phyloP scores from a whole-genome alignment of 2,888 invertebrate species.

The Ophion ellenae region DNA sequence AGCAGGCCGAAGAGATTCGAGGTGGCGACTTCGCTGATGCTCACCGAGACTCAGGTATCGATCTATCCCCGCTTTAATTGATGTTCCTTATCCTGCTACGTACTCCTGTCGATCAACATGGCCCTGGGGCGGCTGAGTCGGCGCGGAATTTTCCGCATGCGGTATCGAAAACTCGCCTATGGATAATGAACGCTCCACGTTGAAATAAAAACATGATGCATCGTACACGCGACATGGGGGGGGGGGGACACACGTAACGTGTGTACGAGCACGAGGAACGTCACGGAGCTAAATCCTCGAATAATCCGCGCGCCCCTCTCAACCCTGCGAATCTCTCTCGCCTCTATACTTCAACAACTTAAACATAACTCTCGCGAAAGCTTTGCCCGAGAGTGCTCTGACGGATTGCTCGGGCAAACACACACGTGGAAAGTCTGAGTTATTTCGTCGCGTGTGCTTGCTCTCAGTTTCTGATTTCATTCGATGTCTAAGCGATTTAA shows the following conservation, averaged over 20 bases:
- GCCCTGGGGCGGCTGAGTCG: background rate
- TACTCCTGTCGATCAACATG: background rate
- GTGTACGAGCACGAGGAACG: constrained; percentile 10
- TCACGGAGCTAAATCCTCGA: constrained; percentile 75
- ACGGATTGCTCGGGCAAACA: constrained; percentile 82
- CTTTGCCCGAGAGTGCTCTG: constrained; percentile 78
- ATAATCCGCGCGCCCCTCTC: constrained; percentile 73
- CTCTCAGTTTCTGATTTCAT: constrained; percentile 82
- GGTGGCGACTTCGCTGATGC: constrained; percentile 98
- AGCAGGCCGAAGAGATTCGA: constrained; percentile 99
- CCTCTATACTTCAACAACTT: constrained; percentile 79
- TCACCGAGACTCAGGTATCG: constrained; percentile 98
- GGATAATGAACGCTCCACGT: too few species aligned
- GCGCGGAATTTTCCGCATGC: too few species aligned
- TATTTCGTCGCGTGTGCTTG: constrained; percentile 69
- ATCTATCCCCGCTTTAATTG: background rate
- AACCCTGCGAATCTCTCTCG: constrained; percentile 72
- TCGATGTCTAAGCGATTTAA: constrained; percentile 81
- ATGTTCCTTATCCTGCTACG: background rate
- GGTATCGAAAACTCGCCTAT: too few species aligned
- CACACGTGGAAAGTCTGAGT: constrained; percentile 80
- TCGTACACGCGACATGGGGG: background rate
- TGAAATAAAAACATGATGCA: background rate
- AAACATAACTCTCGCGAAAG: constrained; percentile 82
- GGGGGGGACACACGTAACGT: background rate